Evolutionary conservation across 2,113 vertebrate genomes (phyloP), one percentile per base, ranked within the genome.

Genomic region (Otis tarda): DNA sequence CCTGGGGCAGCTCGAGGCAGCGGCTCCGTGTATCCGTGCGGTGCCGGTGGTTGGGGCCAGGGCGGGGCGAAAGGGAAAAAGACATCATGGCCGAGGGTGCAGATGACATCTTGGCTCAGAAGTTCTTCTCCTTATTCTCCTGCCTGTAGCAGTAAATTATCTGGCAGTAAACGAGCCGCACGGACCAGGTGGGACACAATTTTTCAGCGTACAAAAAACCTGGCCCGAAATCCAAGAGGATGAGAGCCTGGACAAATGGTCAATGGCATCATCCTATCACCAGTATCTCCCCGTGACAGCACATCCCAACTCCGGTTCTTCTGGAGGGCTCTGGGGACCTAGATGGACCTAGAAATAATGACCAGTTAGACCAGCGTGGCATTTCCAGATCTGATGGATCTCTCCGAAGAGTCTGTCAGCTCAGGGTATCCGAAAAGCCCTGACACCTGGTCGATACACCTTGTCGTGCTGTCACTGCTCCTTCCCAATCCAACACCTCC

Each of bases 11-110:
- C 71, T 47, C 0, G 0, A 49, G 74, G 79, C 56, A 47, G 31
- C 6, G 6, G 60, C 37, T 64, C 27, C 8, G 0, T 1, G 21
- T 7, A 12, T 9, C 57, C 0, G 0, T 11, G 35, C 0, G 4
- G 21, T 41, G 64, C 55, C 0, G 4, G 41, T 49, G 74, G 14
- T 2, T 1, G 3, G 49, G 24, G 18, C 16, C 27, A 14, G 64
- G 43, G 25, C 0, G 0, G 21, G 56, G 12, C 0, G 2, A 9
- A 47, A 53, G 14, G 43, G 24, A 14, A 7, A 43, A 53, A 47
- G 18, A 14, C 61, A 37, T 27, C 18, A 1, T 3, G 24, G 39
- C 24, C 49, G 24, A 11, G 30, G 37, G 17, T n/a, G 43, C 20
- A 16, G 8, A 4, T 18, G 24, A 6, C 2, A 1, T 19, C 12